phyloP scores from a whole-genome alignment of 1,140 invertebrate genomes.

The Cardiocondyla obscurior region DNA sequence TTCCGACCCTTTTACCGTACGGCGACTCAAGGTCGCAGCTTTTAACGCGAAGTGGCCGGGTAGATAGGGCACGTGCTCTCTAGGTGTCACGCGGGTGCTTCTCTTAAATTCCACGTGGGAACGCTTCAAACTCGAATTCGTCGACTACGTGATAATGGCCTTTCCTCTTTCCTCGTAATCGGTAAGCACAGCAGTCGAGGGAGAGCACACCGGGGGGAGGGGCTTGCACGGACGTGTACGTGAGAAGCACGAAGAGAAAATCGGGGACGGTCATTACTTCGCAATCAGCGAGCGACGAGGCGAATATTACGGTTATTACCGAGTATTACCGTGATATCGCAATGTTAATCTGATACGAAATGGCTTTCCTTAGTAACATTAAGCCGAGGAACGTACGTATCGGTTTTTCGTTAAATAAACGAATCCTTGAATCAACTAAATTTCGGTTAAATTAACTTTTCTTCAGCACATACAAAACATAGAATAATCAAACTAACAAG shows the following conservation, averaged over 20 bases:
- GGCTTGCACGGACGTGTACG: not conserved
- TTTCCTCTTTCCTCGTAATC: conserved; percentile 50
- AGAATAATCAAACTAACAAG: not conserved
- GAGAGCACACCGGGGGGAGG: conserved; percentile 16
- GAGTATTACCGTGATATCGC: conserved; percentile 25
- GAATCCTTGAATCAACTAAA: not conserved
- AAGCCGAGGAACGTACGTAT: not conserved
- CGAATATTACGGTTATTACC: conserved; percentile 47
- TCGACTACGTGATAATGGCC: conserved; percentile 71
- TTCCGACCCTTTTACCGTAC: not conserved
- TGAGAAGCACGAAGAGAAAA: conserved; percentile 22
- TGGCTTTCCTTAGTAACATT: not conserved
- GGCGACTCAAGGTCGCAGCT: conserved; percentile 16
- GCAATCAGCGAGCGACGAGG: conserved; percentile 34
- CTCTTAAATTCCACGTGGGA: conserved; percentile 63
- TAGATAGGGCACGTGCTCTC: conserved; percentile 31
- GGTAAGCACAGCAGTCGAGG: conserved; percentile 29
- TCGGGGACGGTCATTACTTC: conserved; percentile 35
- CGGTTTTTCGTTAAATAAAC: conserved; percentile 3
- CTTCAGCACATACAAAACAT: not conserved
- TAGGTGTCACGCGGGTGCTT: conserved; percentile 24
- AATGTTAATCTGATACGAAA: conserved; percentile 32
- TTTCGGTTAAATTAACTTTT: not conserved
- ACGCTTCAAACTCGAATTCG: conserved; percentile 68
- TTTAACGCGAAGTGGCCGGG: conserved; percentile 8